These are phyloP conservation scores for Agonopterix alstromeriana DNA, from an alignment of 2,888 invertebrate species.

Conservation along the genomic window DNA sequence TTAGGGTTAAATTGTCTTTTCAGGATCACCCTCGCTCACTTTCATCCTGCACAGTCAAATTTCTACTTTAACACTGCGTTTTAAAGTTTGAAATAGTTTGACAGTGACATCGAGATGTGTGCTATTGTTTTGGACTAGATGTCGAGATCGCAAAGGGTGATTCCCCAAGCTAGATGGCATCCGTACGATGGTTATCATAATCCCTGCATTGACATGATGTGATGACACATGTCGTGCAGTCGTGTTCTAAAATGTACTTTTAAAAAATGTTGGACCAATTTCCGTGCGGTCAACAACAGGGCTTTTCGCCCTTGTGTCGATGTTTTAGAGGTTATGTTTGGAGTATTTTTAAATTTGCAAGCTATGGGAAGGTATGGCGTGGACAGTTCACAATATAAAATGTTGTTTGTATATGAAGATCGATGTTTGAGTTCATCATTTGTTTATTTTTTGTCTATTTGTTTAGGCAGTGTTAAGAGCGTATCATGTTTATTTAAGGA, in stretches of 20 bases:
- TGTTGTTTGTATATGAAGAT: slow-evolving; percentile 60
- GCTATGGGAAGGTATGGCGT: slow-evolving; percentile 53
- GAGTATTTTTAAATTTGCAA: slow-evolving; percentile 20
- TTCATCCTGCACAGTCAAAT: slow-evolving; percentile 16
- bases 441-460: slow-evolving; percentile 49
- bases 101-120: slow-evolving; percentile 21
- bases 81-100: slow-evolving; percentile 23
- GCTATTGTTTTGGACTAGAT: slow-evolving; percentile 33
- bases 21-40: slow-evolving; percentile 46
- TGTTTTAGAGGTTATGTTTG: slow-evolving; percentile 26
- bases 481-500: slow-evolving; percentile 32
- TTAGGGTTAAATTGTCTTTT: slow-evolving; percentile 77
- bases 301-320: slow-evolving; percentile 24
- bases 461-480: slow-evolving; percentile 43
- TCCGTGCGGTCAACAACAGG: slow-evolving; percentile 16
- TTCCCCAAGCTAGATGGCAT: slow-evolving; percentile 70
- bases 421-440: slow-evolving; percentile 39
- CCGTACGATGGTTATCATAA: slow-evolving; percentile 76
- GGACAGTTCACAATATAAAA: slow-evolving; percentile 61
- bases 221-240: slow-evolving; percentile 75
- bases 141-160: slow-evolving; percentile 70
- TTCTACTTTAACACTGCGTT: slow-evolving; percentile 14
- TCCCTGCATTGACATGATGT: slow-evolving; percentile 76
- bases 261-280: slow-evolving; percentile 35
- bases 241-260: slow-evolving; percentile 67